Base-by-base conservation (phyloP, 2,888 invertebrate genomes). In the Dorcus parallelipipedus region DNA sequence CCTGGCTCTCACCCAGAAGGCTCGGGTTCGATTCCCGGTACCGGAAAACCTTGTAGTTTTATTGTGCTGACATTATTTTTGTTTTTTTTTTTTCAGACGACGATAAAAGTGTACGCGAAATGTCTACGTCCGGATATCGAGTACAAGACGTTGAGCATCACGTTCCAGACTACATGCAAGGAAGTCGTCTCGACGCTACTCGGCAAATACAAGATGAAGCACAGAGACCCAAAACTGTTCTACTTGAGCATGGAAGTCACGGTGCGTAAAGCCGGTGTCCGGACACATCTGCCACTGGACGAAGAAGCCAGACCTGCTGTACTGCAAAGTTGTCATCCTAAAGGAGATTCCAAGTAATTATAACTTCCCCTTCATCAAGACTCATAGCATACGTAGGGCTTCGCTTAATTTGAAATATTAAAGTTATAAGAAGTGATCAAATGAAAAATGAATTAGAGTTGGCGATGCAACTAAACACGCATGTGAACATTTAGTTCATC, bases 241-340 rank as follows among this genome's bases (percentile, higher is more conserved):
- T 95, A 93, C 79, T 84, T 97, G 54, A 93, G 93, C 73, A 96
- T 97, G 95, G 95, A 95, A 78, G 93, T 95, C 49, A 88, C 91
- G 10, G 91, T 95, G 50, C 82, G 93, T 51, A 87, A 92, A 62
- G 91, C 92, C 8, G 92, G 91, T 1, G 86, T 93, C 8, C 82
- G 90, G 66, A 93, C 93, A 2, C 86, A 92, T 50, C 80, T 95
- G 61, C 88, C 91, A 48, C 79, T 95, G 65, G 95, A 95, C 70
- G 93, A 94, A 65, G 92, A 93, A 70, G 90, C 95, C 0, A 83
- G 93, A 58, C 96, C 96, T 0, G 93, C 95, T 0, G 93, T 93
- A 59, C 80, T 96, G 59, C 95, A 96, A 79, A 91, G 93, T 17
- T 97, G 96, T 75, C 95, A 97, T 80, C 96, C 96, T 1, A 88